Conservation (phyloP, 2,113 vertebrate genomes). For the Corythornis vintsioides region DNA sequence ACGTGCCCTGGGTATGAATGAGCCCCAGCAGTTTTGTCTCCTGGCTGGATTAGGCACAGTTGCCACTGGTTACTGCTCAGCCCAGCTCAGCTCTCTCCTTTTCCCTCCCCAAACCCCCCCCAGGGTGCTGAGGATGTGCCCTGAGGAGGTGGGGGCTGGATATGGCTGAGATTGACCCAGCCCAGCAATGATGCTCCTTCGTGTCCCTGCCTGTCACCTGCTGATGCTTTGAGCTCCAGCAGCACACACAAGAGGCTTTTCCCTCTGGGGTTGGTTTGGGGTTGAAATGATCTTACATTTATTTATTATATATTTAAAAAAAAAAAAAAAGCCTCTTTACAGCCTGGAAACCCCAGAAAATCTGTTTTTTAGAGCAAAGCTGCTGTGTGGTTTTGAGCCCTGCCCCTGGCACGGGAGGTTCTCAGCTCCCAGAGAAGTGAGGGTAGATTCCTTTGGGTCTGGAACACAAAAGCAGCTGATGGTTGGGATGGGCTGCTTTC, state of each 20-base stretch:
- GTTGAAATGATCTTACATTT: neutral
- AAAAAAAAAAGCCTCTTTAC: neutral
- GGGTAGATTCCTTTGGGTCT: neutral
- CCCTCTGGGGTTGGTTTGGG: neutral
- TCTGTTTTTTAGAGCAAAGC: neutral
- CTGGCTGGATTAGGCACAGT: slow-evolving; percentile 40
- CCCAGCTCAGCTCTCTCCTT: neutral
- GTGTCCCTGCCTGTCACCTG: neutral
- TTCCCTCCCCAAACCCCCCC: neutral
- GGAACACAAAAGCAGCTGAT: neutral
- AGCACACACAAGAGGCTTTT: neutral
- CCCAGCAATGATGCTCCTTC: neutral
- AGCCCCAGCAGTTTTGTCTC: slow-evolving; percentile 9
- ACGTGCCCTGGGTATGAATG: slow-evolving; percentile 47
- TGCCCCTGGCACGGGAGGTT: accelerated
- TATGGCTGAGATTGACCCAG: neutral
- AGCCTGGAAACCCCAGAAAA: neutral
- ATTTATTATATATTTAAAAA: too few relatives aligned
- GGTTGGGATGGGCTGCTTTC: neutral
- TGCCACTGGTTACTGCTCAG: slow-evolving; percentile 57
- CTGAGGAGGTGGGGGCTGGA: neutral
- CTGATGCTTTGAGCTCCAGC: neutral
- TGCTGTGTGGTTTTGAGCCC: neutral
- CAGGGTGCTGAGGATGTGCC: accelerated
- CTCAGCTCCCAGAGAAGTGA: accelerated